Conservation (phyloP, 35 echinoderm and acorn worm genomes). For the Apostichopus japonicus region DNA sequence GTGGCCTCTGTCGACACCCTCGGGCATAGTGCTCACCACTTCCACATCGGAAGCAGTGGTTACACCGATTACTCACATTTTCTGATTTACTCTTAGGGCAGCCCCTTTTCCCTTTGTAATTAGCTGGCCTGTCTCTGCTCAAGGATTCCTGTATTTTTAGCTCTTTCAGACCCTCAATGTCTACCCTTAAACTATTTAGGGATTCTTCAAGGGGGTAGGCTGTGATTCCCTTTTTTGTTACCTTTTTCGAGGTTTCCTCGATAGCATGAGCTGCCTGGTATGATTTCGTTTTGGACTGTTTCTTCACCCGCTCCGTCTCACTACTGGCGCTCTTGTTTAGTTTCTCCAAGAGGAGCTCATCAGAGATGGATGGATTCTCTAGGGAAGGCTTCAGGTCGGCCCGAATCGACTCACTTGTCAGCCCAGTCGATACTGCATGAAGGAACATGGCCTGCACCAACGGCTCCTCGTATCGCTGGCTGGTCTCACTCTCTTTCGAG, state of each 20-base stretch:
- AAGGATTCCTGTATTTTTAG: background rate
- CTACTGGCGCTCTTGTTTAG: conserved; percentile 6
- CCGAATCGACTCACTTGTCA: conserved; percentile 47
- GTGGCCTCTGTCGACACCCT: background rate
- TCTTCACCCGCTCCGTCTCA: conserved; percentile 27
- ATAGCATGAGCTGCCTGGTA: background rate
- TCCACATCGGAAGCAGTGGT: conserved; percentile 76
- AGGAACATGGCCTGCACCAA: conserved; percentile 67
- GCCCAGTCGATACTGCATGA: conserved; percentile 64
- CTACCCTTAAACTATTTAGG: background rate
- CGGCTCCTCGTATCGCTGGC: conserved; percentile 46
- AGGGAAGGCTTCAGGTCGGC: conserved; percentile 49
- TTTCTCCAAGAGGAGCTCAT: conserved; percentile 62
- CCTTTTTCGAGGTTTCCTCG: background rate
- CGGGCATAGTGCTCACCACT: conserved; percentile 57
- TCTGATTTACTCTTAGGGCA: conserved; percentile 21
- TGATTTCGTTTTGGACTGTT: background rate
- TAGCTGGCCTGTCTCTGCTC: background rate
- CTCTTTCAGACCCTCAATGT: background rate
- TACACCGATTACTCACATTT: background rate
- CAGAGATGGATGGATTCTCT: background rate
- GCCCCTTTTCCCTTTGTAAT: conserved; percentile 8
- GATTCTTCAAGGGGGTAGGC: background rate
- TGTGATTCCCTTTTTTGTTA: background rate
- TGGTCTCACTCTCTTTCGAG: conserved; percentile 12